Evolutionary conservation across 2,797 vertebrate species (phyloP).

Genomic region (Philypnodon macrostomus): DNA sequence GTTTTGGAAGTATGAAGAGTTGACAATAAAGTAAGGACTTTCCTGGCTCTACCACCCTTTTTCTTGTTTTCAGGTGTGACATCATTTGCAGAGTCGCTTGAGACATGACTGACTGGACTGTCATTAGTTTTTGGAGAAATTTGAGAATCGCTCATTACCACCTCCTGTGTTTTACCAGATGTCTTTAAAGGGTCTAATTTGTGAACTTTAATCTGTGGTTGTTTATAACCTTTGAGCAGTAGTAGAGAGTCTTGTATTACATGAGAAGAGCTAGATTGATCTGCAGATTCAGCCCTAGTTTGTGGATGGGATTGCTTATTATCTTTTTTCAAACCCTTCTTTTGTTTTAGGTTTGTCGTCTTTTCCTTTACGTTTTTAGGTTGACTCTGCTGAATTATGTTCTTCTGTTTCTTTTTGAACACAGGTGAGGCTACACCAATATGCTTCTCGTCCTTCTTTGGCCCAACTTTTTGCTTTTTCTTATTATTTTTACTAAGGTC

Average conservation of each 20-base stretch:
- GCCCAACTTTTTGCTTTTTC: slow-evolving; percentile 60
- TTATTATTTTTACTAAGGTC: slow-evolving; percentile 63
- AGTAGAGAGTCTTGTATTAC: slow-evolving; percentile 63
- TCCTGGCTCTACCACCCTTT: slow-evolving; percentile 59
- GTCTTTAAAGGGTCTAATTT: slow-evolving; percentile 76
- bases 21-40: slow-evolving; percentile 54
- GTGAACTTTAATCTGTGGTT: slow-evolving; percentile 80
- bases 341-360: slow-evolving; percentile 37
- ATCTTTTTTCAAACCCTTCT: slow-evolving; percentile 43
- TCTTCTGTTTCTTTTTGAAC: slow-evolving; percentile 72
- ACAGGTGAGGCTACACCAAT: slow-evolving; percentile 29
- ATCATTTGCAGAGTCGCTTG: too few species aligned
- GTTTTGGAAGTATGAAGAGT: slow-evolving; percentile 34
- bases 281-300: slow-evolving; percentile 24
- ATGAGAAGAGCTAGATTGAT: slow-evolving; percentile 22
- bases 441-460: slow-evolving; percentile 20
- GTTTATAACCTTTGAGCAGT: slow-evolving; percentile 80
- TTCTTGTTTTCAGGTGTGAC: slow-evolving; percentile 35
- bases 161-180: slow-evolving; percentile 46
- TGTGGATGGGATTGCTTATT: slow-evolving; percentile 38
- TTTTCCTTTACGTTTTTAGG: slow-evolving; percentile 52
- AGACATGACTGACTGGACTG: slow-evolving; percentile 10
- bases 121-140: slow-evolving; percentile 28
- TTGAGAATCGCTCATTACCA: slow-evolving; percentile 28
- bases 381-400: slow-evolving; percentile 41